phyloP scores from a whole-genome alignment of 2,888 invertebrate genomes.

The Morinoia aosen region DNA sequence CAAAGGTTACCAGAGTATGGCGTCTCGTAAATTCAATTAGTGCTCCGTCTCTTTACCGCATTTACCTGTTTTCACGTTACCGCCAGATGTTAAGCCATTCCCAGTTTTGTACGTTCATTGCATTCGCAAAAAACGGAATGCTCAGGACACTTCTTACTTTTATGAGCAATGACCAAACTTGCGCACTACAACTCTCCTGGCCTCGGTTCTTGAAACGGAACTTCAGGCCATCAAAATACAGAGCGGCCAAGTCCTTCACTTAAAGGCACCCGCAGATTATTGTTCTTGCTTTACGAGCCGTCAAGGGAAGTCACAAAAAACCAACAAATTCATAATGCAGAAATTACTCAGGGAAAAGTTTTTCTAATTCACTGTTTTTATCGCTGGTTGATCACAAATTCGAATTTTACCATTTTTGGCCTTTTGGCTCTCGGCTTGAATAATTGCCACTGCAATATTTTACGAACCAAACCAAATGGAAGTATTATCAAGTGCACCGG shows the following conservation, averaged over 20 bases:
- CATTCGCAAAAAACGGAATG: not conserved
- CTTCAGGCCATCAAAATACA: not conserved
- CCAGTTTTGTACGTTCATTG: not conserved
- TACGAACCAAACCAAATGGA: no score
- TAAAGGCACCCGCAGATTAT: not conserved
- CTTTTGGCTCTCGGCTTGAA: no score
- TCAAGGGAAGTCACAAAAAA: not conserved
- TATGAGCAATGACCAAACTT: slow-evolving; percentile 39
- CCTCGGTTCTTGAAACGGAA: not conserved
- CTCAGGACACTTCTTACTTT: not conserved
- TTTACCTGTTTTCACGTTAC: not conserved
- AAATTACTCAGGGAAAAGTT: not conserved
- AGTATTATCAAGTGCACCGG: no score
- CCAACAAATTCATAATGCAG: not conserved
- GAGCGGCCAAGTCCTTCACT: not conserved
- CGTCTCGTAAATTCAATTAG: not conserved
- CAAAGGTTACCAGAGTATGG: not conserved
- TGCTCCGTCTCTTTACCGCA: not conserved
- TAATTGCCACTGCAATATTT: no score
- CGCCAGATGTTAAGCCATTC: not conserved
- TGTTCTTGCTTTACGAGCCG: not conserved
- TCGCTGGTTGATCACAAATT: no score
- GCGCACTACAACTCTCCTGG: not conserved
- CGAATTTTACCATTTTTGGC: no score
- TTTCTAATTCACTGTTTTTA: not conserved